A percentile compares a stretch with the other conserved stretches of the same genome.
Conservation (phyloP, 2,113 vertebrate species). For the Anarrhichthys ocellatus region DNA sequence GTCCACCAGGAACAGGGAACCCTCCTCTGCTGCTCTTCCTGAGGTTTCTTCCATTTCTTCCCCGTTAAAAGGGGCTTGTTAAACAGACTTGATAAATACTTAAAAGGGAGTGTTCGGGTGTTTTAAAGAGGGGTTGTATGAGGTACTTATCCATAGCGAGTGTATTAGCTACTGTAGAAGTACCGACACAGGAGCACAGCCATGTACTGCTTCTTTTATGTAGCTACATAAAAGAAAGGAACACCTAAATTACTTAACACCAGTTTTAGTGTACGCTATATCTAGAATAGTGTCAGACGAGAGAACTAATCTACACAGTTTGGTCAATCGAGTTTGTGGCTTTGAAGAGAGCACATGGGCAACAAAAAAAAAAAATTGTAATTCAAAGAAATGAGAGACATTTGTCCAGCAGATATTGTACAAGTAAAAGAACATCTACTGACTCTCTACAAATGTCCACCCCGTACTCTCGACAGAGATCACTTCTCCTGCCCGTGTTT, state of each 20-base stretch:
- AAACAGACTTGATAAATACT: too few species aligned
- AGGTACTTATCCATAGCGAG: too few species aligned
- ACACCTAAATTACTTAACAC: not conserved
- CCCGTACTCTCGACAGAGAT: not conserved
- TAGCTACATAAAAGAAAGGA: not conserved
- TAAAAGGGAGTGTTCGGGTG: too few species aligned
- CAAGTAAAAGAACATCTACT: not conserved
- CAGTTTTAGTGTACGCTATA: not conserved
- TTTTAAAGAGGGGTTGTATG: too few species aligned
- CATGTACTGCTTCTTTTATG: too few species aligned
- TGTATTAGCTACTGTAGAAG: too few species aligned
- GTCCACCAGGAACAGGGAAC: not conserved
- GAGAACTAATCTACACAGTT: not conserved
- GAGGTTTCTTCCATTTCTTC: too few species aligned
- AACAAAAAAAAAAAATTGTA: not conserved
- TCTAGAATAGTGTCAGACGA: not conserved
- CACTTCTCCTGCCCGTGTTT: slow-evolving; percentile 2
- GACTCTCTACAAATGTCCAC: not conserved
- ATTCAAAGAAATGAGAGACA: not conserved
- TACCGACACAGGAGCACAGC: too few species aligned
- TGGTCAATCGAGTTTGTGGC: not conserved
- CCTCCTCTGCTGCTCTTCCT: not conserved
- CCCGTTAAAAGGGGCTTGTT: too few species aligned
- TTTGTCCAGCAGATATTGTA: not conserved
- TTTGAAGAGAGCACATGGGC: not conserved